These are phyloP conservation scores for Camelus bactrianus DNA, from an alignment of 2,113 vertebrate species.

Conservation along the genomic window DNA sequence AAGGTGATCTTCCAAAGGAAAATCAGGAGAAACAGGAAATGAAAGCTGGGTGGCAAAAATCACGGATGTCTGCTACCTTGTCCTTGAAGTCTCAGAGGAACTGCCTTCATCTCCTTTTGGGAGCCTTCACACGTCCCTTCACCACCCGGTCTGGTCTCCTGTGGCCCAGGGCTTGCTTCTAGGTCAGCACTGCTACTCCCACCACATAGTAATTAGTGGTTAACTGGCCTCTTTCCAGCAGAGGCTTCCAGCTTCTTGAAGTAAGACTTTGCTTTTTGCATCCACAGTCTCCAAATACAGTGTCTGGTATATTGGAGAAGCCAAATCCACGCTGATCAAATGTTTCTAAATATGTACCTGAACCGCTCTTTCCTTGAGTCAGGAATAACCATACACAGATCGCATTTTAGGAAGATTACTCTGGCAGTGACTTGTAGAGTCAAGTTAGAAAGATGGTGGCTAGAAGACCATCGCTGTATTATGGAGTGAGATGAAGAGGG, in stretches of 20 bases:
- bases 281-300: neutral
- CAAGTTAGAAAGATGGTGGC: neutral
- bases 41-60: neutral
- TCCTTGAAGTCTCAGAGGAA: neutral
- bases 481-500: neutral
- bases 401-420: neutral
- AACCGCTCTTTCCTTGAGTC: neutral
- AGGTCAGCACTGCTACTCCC: neutral
- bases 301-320: neutral
- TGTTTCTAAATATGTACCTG: neutral
- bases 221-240: neutral
- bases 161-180: neutral
- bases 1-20: neutral
- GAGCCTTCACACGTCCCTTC: neutral
- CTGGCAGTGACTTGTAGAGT: neutral
- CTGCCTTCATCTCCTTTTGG: neutral
- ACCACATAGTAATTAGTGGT: neutral
- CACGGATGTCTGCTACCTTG: neutral
- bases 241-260: neutral
- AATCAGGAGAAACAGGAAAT: neutral
- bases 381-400: neutral
- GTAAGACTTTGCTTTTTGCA: neutral
- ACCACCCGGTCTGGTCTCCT: neutral
- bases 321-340: neutral
- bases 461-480: neutral